Percentiles rank a stretch among this genome's conserved stretches.
Evolutionary conservation across 2,797 vertebrate genomes (phyloP).

Genomic region (Aythya fuligula): DNA sequence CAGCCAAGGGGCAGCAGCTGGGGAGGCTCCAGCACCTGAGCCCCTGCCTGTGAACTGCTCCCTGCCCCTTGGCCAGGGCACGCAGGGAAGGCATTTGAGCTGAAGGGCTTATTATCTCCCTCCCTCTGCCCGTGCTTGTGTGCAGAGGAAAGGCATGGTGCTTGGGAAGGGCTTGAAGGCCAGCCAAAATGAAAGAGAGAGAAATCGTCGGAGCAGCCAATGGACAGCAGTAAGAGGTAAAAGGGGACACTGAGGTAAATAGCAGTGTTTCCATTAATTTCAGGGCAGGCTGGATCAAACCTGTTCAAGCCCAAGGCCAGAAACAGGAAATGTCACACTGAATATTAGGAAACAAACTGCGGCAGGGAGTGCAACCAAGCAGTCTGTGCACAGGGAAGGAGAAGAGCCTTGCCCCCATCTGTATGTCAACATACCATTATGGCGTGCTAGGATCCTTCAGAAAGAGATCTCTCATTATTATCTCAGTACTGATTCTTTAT

Average conservation of each 20-base stretch:
- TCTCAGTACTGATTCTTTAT: not conserved
- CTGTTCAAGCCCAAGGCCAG: constrained; percentile 5
- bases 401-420: not conserved
- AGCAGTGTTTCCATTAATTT: constrained; percentile 12
- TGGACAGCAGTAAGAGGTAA: not conserved
- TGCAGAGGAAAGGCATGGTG: not conserved
- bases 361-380: not conserved
- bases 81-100: rapidly evolving
- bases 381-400: not conserved
- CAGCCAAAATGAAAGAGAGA: not conserved
- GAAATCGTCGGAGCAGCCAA: not conserved
- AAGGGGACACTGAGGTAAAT: not conserved
- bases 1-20: not conserved
- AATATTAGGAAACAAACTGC: constrained; percentile 37
- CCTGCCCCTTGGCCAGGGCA: not conserved
- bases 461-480: not conserved
- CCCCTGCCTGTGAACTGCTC: rapidly evolving
- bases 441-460: not conserved
- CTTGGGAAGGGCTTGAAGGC: constrained; percentile 24
- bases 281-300: not conserved
- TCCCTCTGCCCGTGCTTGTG: not conserved
- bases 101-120: not conserved
- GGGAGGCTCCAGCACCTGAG: rapidly evolving
- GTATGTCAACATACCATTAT: not conserved
- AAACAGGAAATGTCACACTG: not conserved